Evolutionary conservation across 30 jellyfish, hydroid and myxozoan species (phyloP), one percentile per base, ranked within the genome.

Genomic region (Nemopilema nomurai): DNA sequence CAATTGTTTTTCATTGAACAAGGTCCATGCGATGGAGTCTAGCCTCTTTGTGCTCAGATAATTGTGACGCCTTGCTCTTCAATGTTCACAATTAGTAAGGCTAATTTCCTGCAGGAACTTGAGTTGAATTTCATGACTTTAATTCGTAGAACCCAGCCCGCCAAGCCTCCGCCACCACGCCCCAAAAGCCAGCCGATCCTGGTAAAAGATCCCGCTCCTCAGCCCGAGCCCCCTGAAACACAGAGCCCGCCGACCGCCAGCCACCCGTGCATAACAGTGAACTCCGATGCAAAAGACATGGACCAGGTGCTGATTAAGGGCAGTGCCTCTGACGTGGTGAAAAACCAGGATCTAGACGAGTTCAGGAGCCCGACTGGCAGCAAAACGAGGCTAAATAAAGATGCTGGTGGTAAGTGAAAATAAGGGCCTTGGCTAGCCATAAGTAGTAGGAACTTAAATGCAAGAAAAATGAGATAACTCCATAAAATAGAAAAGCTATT

Each of bases 241-340:
- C 79, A 24, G 22, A 31, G 24, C 71, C 71, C 82, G 18, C 26
- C 70, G 67, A 78, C 25, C 16, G 81, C 67, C n/a, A 84, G 49
- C 64, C 93, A 85, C 21, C 97, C 97, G 51, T 87, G 87, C 62
- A 89, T 94, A 1, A 76, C 75, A 8, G 93, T 87, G 88, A 89
- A 89, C 76, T 49, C 95, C 25, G 82, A 89, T 79, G 89, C 96
- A 66, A 85, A 74, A 4, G 99, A 88, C 66, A 94, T 94, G 99
- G 79, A 78, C 27, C 68, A 85, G 74, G 92, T 94, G 70, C 85
- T 94, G 20, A 71, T 77, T 87, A 89, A 86, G 62, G 99, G 99
- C 28, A 89, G 92, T 72, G 90, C 97, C 24, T 63, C 87, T 8
- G 96, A 93, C 64, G 86, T 93, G n/a, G 99, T 94, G 19, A 87